Base-by-base conservation (phyloP, 2,113 vertebrate species). In the Calyptomena viridis region DNA sequence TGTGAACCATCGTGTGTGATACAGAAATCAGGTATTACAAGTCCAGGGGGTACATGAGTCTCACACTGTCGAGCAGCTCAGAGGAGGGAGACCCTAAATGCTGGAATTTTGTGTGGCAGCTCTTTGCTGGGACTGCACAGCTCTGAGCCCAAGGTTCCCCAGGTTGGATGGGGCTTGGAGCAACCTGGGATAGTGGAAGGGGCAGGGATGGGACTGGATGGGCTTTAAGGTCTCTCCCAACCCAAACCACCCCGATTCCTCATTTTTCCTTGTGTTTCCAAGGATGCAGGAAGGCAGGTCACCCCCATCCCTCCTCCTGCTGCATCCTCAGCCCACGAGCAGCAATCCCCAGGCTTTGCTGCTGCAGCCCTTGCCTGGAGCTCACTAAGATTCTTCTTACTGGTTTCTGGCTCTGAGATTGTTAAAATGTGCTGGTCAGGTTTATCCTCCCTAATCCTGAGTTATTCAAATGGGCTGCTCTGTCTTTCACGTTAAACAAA, bases 1-100 rank as follows among this genome's bases (percentile, higher is more conserved):
- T 2, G 1, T 33, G 42, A 63, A 4, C 25, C 33, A 14, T 9
- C 9, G 0, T 0, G 1, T 33, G 2, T 30, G 44, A 25, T 15
- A 4, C 31, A 72, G 35, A 78, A 56, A 33, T n/a, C 2, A 25
- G 60, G 20, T 21, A 10, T 24, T 31, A 17, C 33, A 40, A 10
- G n/a, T 25, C 28, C 28, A 17, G 50, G 31, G 31, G 18, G 11
- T 18, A 20, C 16, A 13, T 10, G 30, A 25, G 9, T 79, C 23
- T 73, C 20, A 2, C 4, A 0, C 28, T 44, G 16, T 2, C 0
- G 1, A 21, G 78, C 64, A 44, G 28, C 78, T 85, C 39, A 4
- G 52, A 52, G 31, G 22, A 53, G n/a, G 42, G 28, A 67, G 44
- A 13, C 52, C 4, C 47, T 20, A n/a, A 46, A 9, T 3, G 15